A percentile compares a stretch with the other conserved stretches of the same genome.
Conservation (phyloP, 1,140 invertebrate genomes). For the Oedothorax gibbosus region DNA sequence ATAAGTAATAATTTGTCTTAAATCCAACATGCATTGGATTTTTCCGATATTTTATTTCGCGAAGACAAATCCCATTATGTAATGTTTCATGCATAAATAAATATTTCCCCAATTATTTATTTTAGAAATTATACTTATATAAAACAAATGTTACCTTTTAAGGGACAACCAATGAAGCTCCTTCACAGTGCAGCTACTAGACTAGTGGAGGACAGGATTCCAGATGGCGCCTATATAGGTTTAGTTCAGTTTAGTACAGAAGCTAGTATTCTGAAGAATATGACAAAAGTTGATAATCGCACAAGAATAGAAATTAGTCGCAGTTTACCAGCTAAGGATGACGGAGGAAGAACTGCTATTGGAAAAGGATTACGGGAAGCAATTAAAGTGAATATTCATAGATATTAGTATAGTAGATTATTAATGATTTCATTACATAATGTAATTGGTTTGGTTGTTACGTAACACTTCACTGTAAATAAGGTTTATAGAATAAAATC, state of each 20-base stretch:
- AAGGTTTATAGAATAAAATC: too few relatives aligned
- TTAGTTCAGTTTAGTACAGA: constrained; percentile 62
- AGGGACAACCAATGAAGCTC: constrained; percentile 62
- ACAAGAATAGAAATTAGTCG: constrained; percentile 38
- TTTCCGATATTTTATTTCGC: neutral
- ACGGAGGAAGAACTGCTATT: constrained; percentile 62
- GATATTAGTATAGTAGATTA: too few relatives aligned
- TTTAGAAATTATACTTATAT: too few relatives aligned
- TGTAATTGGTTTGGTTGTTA: too few relatives aligned
- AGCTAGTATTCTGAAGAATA: constrained; percentile 41
- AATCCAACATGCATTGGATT: neutral
- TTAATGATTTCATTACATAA: too few relatives aligned
- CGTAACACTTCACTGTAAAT: too few relatives aligned
- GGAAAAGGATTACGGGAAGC: constrained; percentile 58
- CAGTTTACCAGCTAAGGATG: constrained; percentile 56
- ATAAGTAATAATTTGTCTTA: neutral
- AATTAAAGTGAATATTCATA: constrained; percentile 38
- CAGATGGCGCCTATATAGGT: constrained; percentile 53
- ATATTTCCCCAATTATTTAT: neutral
- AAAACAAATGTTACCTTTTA: too few relatives aligned
- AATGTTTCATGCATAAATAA: neutral
- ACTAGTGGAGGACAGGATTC: constrained; percentile 59
- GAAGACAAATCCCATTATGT: neutral
- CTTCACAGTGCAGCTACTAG: constrained; percentile 59
- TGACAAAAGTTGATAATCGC: constrained; percentile 56